phyloP scores from a whole-genome alignment of 2,113 vertebrate species.

The Oostethus manadensis region DNA sequence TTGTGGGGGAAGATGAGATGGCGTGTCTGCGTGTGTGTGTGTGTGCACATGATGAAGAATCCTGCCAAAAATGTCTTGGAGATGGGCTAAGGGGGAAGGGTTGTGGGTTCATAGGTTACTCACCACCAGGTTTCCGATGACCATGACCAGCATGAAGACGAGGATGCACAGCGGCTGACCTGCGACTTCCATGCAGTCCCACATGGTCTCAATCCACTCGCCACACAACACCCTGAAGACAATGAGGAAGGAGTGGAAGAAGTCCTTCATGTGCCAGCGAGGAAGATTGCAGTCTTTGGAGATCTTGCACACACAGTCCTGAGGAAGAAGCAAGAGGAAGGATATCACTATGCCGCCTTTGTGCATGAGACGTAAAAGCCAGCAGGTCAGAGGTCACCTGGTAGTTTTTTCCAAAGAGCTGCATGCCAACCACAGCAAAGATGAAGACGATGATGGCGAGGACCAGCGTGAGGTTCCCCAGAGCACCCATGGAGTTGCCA shows the following conservation, averaged over 20 bases:
- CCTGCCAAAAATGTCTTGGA: not conserved
- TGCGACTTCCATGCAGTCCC: conserved; percentile 90
- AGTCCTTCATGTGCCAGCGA: conserved; percentile 96
- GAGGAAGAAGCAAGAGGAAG: not conserved
- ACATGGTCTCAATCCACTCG: conserved; percentile 99
- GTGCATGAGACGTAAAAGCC: too few species aligned
- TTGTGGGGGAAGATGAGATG: conserved; percentile 16
- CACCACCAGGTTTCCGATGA: conserved; percentile 95
- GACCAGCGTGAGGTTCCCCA: conserved; percentile 93
- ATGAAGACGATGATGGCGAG: conserved; percentile 98
- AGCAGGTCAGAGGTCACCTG: conserved; percentile 36
- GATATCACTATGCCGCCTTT: too few species aligned
- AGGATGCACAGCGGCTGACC: conserved; percentile 79
- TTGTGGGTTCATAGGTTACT: conserved; percentile 55
- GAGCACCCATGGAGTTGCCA: conserved; percentile 92
- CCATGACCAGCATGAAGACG: conserved; percentile 92
- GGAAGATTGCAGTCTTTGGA: conserved; percentile 81
- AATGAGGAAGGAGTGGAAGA: conserved; percentile 92
- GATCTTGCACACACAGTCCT: conserved; percentile 81
- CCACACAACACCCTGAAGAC: conserved; percentile 91
- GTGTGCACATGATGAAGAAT: not conserved
- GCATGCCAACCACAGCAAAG: conserved; percentile 97
- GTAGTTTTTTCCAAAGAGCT: conserved; percentile 94
- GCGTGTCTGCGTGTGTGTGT: conserved; percentile 2
- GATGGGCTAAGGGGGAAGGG: too few species aligned